phyloP scores from a whole-genome alignment of 2,888 invertebrate species.

The Limenitis camilla region DNA sequence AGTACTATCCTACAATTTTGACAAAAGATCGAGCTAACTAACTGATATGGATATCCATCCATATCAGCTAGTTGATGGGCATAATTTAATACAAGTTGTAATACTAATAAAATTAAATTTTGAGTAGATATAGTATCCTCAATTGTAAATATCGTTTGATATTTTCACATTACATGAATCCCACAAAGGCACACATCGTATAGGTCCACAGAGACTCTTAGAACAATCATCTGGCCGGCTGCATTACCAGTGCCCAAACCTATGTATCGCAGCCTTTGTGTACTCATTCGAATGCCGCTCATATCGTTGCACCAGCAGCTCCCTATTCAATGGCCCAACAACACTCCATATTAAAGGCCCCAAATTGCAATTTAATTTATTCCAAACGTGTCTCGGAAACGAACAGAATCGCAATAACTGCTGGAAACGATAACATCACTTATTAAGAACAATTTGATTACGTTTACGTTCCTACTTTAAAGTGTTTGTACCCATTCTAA shows the following conservation, averaged over 20 bases:
- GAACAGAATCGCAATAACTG: slow-evolving; percentile 71
- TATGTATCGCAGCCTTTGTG: slow-evolving; percentile 33
- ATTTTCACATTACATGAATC: neutral
- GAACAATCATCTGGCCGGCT: slow-evolving; percentile 43
- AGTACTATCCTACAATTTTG: no score
- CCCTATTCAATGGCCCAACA: slow-evolving; percentile 65
- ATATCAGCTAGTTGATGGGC: no score
- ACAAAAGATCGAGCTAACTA: no score
- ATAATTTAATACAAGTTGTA: no score
- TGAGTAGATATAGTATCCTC: no score
- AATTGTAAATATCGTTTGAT: no score
- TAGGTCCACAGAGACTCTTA: slow-evolving; percentile 35
- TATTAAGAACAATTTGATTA: slow-evolving; percentile 57
- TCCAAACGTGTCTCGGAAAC: slow-evolving; percentile 71
- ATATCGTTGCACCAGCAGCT: slow-evolving; percentile 55
- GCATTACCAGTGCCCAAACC: slow-evolving; percentile 48
- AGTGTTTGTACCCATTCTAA: no score
- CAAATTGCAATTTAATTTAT: slow-evolving; percentile 74
- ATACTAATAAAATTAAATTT: no score
- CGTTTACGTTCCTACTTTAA: slow-evolving; percentile 32
- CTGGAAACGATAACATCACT: slow-evolving; percentile 64
- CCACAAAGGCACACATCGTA: slow-evolving; percentile 6
- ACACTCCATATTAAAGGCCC: slow-evolving; percentile 70
- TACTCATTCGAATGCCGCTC: slow-evolving; percentile 67
- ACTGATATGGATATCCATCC: no score